These are phyloP conservation scores for Apamea sordens DNA, from an alignment of 2,888 invertebrate genomes.

Conservation along the genomic window DNA sequence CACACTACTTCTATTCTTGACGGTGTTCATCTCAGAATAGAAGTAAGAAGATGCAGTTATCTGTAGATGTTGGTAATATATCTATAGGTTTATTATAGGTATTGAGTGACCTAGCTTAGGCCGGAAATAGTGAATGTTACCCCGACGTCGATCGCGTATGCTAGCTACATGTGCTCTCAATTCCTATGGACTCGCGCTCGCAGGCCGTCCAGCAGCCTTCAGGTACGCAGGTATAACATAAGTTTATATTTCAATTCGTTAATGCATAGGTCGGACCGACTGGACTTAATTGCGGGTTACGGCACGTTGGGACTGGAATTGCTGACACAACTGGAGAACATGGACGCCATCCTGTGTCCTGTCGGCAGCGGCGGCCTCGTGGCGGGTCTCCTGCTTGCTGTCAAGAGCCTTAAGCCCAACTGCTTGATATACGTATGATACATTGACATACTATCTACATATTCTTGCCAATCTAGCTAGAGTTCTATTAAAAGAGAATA, in stretches of 20 bases:
- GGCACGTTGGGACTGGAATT: conserved; percentile 77
- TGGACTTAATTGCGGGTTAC: conserved; percentile 77
- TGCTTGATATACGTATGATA: conserved; percentile 75
- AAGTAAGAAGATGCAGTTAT: not conserved
- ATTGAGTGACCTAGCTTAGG: not conserved
- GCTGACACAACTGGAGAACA: conserved; percentile 73
- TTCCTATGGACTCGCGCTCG: not conserved
- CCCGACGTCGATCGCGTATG: not conserved
- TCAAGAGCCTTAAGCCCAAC: conserved; percentile 77
- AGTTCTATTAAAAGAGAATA: not conserved
- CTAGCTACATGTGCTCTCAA: not conserved
- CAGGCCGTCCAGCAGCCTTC: not conserved
- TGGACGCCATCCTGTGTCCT: conserved; percentile 78
- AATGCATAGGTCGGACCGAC: conserved; percentile 71
- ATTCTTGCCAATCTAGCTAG: not conserved
- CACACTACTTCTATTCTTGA: not conserved
- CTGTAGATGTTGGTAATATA: too few relatives aligned
- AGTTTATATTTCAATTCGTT: not conserved
- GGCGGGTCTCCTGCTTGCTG: conserved; percentile 74
- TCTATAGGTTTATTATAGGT: not conserved
- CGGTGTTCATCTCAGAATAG: not conserved
- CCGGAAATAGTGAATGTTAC: not conserved
- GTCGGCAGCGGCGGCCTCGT: conserved; percentile 77
- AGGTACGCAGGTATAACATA: not conserved
- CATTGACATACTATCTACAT: not conserved